Conservation (phyloP, 2,113 vertebrate species). For the Scatophagus argus region DNA sequence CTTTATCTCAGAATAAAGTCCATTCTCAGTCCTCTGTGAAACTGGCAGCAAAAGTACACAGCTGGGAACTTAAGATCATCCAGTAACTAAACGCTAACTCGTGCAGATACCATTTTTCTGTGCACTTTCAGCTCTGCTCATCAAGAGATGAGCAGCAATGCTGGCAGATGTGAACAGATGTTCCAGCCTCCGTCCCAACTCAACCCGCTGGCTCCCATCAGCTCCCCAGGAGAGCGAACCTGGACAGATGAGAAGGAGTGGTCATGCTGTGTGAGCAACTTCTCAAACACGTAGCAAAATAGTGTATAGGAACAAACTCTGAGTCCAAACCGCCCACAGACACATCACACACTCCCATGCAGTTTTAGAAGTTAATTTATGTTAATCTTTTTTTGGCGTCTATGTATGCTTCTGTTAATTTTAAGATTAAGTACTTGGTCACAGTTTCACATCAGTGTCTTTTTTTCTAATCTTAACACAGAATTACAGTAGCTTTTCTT, state of each 20-base stretch:
- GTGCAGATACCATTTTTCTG: not conserved
- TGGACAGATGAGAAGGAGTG: not conserved
- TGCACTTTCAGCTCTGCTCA: not conserved
- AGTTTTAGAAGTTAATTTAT: not conserved
- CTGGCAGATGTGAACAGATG: constrained; percentile 17
- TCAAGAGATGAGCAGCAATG: not conserved
- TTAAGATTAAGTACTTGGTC: constrained; percentile 23
- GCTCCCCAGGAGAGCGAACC: not conserved
- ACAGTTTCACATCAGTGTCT: constrained; percentile 21
- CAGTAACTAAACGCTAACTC: not conserved
- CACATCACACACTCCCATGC: not conserved
- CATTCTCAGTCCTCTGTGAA: not conserved
- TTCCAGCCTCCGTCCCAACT: not conserved
- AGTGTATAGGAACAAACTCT: not conserved
- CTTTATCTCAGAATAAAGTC: not conserved
- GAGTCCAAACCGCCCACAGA: not conserved
- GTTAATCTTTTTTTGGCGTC: not conserved
- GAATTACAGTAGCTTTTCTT: constrained; percentile 18
- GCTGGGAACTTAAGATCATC: not conserved
- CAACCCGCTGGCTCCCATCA: not conserved
- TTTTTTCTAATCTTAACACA: constrained; percentile 1
- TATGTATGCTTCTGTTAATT: not conserved
- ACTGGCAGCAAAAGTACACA: not conserved
- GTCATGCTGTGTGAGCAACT: not conserved
- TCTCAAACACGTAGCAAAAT: not conserved